phyloP scores from a whole-genome alignment of 2,797 vertebrate species.

The Pelodytes ibericus region DNA sequence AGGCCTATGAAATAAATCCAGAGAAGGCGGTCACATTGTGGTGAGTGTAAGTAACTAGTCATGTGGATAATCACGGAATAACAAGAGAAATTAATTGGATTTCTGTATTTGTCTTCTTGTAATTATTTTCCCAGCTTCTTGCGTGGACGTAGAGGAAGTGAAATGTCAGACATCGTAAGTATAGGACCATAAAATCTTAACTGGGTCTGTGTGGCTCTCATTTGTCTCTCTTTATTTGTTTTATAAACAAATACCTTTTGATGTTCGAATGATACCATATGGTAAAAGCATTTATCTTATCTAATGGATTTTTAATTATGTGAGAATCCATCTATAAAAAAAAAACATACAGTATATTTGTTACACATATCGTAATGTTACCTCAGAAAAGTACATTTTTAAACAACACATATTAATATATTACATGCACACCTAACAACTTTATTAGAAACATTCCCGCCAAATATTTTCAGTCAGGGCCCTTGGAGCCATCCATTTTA shows the following conservation, averaged over 20 bases:
- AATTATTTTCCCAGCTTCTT: conserved; percentile 40
- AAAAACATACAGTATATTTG: too few relatives aligned
- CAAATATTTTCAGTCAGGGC: too few relatives aligned
- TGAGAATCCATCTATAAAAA: too few relatives aligned
- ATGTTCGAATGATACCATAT: too few relatives aligned
- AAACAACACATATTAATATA: too few relatives aligned
- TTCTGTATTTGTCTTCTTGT: conserved; percentile 3
- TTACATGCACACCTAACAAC: too few relatives aligned
- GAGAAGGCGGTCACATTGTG: too few relatives aligned
- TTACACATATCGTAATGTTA: too few relatives aligned
- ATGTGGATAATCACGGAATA: background rate
- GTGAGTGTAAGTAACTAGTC: background rate
- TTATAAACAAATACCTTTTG: conserved; percentile 13
- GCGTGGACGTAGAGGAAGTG: conserved; percentile 46
- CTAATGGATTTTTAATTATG: background rate
- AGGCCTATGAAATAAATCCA: too few relatives aligned
- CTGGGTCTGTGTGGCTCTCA: conserved; percentile 10
- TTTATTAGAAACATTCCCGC: too few relatives aligned
- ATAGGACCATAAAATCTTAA: conserved; percentile 1
- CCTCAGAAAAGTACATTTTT: too few relatives aligned
- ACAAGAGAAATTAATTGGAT: background rate
- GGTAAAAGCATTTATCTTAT: conserved; percentile 1
- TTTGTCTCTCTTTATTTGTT: conserved; percentile 12
- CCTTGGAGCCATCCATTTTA: too few relatives aligned
- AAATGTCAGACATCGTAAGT: conserved; percentile 59